These are phyloP conservation scores for Plutella xylostella DNA, from an alignment of 2,888 invertebrate species.

Conservation along the genomic window DNA sequence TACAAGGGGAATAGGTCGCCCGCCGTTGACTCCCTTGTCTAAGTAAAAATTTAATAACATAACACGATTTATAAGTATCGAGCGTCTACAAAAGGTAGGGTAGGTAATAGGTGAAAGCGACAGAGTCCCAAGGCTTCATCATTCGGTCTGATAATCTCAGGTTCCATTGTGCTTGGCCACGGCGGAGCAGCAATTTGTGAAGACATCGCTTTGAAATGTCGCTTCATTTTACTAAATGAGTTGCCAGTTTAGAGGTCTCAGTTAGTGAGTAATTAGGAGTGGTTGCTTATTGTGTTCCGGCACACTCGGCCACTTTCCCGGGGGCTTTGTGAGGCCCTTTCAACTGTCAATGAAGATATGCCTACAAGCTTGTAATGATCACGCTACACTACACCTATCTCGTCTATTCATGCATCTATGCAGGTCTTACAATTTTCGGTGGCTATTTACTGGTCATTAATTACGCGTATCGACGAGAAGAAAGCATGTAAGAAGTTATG, in stretches of 20 bases:
- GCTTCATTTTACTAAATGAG: conserved; percentile 65
- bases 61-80: conserved; percentile 27
- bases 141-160: conserved; percentile 63
- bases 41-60: conserved; percentile 27
- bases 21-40: too few relatives aligned
- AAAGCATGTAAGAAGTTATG: too few relatives aligned
- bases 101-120: conserved; percentile 63
- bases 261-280: conserved; percentile 42
- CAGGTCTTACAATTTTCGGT: too few relatives aligned
- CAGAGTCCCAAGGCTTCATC: conserved; percentile 49
- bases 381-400: too few relatives aligned
- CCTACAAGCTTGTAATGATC: background rate
- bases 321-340: conserved; percentile 36
- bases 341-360: conserved; percentile 50
- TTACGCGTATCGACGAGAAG: too few relatives aligned
- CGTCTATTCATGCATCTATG: too few relatives aligned
- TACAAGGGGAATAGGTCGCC: background rate
- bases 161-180: conserved; percentile 45
- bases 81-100: conserved; percentile 38
- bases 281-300: conserved; percentile 35
- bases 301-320: conserved; percentile 50
- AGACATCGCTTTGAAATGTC: conserved; percentile 42
- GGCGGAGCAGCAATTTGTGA: conserved; percentile 41
- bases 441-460: too few relatives aligned
- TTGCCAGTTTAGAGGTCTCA: conserved; percentile 38